Conservation (phyloP, 2,797 vertebrate species). For the Gymnodraco acuticeps region DNA sequence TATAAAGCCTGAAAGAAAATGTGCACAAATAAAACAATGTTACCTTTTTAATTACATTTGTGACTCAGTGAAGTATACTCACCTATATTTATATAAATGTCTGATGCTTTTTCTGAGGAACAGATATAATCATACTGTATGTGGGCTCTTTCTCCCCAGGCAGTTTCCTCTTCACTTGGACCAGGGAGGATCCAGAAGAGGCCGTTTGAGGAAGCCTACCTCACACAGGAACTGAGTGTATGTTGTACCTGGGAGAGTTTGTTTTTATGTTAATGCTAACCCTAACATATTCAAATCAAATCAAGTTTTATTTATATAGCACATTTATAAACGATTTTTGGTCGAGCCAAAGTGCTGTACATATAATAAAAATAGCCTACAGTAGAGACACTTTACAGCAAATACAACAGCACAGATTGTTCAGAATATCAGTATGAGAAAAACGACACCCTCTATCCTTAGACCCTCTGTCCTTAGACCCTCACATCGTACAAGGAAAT, state of each 20-base stretch:
- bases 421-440: no score
- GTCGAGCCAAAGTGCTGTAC: no score
- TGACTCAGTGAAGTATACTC: neutral
- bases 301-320: no score
- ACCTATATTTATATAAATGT: neutral
- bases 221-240: slow-evolving; percentile 88
- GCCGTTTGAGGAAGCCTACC: slow-evolving; percentile 86
- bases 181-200: slow-evolving; percentile 85
- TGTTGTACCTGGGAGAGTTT: slow-evolving; percentile 45
- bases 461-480: no score
- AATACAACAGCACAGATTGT: no score
- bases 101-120: neutral
- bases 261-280: neutral
- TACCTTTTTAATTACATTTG: neutral
- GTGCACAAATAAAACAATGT: no score
- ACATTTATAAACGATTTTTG: no score
- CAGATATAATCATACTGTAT: neutral
- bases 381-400: no score
- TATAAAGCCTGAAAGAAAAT: neutral
- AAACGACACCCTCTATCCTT: no score
- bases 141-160: slow-evolving; percentile 72
- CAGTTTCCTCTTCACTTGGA: slow-evolving; percentile 86
- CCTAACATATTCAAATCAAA: neutral
- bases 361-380: no score
- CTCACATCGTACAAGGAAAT: no score